A percentile compares a stretch with the other conserved stretches of the same genome.
phyloP scores from a whole-genome alignment of 2,113 vertebrate species.

The Oenanthe melanoleuca region DNA sequence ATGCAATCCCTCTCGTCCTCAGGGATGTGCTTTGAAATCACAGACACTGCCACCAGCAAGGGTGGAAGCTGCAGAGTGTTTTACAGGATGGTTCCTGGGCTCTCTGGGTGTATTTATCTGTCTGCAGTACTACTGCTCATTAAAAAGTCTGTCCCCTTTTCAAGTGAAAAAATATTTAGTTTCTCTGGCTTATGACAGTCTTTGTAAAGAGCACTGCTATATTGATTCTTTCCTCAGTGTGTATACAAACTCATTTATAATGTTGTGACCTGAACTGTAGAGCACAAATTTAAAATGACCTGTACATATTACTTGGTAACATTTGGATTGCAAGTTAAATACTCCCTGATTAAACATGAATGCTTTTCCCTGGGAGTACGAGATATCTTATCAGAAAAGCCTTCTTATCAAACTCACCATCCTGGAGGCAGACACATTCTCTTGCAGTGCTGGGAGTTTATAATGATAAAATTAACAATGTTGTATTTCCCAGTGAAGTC shows the following conservation, averaged over 20 bases:
- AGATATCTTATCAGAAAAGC: conserved; percentile 70
- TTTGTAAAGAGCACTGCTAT: conserved; percentile 3
- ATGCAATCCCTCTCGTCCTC: neutral
- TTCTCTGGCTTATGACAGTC: conserved; percentile 33
- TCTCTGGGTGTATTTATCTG: neutral
- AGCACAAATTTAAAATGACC: conserved; percentile 61
- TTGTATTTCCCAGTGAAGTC: conserved; percentile 74
- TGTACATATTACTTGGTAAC: conserved; percentile 50
- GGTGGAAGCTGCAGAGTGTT: neutral
- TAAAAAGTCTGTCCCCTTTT: neutral
- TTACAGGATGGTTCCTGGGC: neutral
- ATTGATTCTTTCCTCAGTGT: conserved; percentile 52
- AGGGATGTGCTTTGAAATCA: neutral
- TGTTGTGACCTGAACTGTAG: conserved; percentile 36
- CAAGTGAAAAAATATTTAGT: conserved; percentile 22
- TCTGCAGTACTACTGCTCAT: neutral
- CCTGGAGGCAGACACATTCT: conserved; percentile 66
- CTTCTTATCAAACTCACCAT: conserved; percentile 71
- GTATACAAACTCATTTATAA: conserved; percentile 66
- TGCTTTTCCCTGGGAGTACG: conserved; percentile 41
- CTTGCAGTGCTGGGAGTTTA: conserved; percentile 64
- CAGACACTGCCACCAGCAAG: neutral
- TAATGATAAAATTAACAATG: conserved; percentile 77
- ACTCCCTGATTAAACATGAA: conserved; percentile 63
- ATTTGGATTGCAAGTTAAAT: conserved; percentile 70